These are phyloP conservation scores for Acanthurus lineatus DNA, from an alignment of 2,797 vertebrate species.

Conservation along the genomic window DNA sequence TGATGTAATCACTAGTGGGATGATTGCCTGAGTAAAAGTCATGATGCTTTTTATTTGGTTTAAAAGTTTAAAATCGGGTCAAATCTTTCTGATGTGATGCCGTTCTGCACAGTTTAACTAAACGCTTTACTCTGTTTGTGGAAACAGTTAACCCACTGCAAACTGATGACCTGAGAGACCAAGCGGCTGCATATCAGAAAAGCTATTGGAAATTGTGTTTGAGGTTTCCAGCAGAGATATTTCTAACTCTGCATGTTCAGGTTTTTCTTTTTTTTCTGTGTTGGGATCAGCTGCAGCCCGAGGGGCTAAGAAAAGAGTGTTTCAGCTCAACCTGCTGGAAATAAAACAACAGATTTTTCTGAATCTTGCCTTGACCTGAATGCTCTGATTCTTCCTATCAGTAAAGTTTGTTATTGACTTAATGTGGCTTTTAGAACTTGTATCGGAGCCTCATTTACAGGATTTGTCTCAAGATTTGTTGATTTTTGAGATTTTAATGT, in stretches of 20 bases:
- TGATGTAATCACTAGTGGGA: too few species aligned
- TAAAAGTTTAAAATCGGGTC: neutral
- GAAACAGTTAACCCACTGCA: neutral
- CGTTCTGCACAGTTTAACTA: neutral
- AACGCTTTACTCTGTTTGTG: constrained; percentile 13
- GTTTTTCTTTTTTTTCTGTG: constrained; percentile 16
- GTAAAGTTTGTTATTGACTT: constrained; percentile 8
- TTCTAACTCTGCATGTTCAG: constrained; percentile 11
- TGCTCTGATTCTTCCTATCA: neutral
- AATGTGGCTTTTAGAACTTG: neutral
- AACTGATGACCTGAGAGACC: neutral
- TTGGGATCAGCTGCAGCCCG: constrained; percentile 23
- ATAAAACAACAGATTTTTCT: constrained; percentile 25
- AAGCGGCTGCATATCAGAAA: neutral
- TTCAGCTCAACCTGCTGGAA: constrained; percentile 45
- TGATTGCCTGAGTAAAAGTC: neutral
- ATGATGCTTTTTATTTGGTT: neutral
- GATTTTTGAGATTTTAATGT: neutral
- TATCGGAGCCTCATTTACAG: neutral
- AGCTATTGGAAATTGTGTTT: neutral
- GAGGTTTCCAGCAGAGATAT: neutral
- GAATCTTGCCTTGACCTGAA: constrained; percentile 54
- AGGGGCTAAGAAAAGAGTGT: constrained; percentile 7
- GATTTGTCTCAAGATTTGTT: neutral
- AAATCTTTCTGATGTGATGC: neutral